Evolutionary conservation across 2,113 vertebrate genomes (phyloP), one percentile per base, ranked within the genome.

Genomic region (Corynorhinus townsendii): DNA sequence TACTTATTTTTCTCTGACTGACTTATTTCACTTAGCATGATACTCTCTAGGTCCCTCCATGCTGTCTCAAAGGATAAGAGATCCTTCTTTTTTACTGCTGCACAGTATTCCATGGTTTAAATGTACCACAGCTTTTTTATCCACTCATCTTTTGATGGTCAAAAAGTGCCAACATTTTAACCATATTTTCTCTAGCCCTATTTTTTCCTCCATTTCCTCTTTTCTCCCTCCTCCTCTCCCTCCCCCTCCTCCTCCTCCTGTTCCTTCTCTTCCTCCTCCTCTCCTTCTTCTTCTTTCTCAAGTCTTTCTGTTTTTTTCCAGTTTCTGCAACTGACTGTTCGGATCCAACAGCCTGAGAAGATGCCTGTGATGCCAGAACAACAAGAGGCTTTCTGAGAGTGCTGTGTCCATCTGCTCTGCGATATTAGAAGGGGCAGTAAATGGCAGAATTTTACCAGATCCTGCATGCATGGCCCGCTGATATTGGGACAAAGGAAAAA

Each of bases 261-360:
- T 2, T 56, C 33, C 5, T 68, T 43, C 4, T 33, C 26, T 8
- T 10, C 4, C 16, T 5, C 5, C 8, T 1, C 4, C 5, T 1
- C 9, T 5, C 4, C 30, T 3, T 14, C 4, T 8, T 28, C 14
- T 40, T 64, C n/a, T 45, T 8, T 33, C 14, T 81, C 59, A 28
- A 11, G 85, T n/a, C 5, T 35, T 24, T 91, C 0, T 93, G 28
- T 71, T 52, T 62, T 11, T 35, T 62, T 4, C n/a, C 73, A 9
- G 20, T 82, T 15, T 81, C 43, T 86, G 15, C 0, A 35, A 76
- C 12, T 71, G 11, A 45, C 7, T 80, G 4, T 43, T 90, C 26
- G 14, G 38, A 71, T 80, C 2, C 8, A 86, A 28, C 9, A 49
- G 11, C 7, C 33, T 20, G 4, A 54, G 22, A 66, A 64, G 8